Evolutionary conservation across 2,113 vertebrate species (phyloP).

Genomic region (Asarcornis scutulata): DNA sequence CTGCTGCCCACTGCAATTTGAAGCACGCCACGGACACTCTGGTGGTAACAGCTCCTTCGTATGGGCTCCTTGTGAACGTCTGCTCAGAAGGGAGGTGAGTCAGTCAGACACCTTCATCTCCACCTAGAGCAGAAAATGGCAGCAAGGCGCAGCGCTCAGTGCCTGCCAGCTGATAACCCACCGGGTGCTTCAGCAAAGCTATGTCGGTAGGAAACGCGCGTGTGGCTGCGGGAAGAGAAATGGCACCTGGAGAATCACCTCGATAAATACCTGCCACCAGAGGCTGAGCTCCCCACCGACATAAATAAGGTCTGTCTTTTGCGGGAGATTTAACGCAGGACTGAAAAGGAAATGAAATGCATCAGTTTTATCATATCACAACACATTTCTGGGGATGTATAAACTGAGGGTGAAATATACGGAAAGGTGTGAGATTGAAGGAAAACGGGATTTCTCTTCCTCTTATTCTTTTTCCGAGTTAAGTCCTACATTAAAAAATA

Average conservation of each 20-base stretch:
- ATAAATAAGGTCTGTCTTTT: not conserved
- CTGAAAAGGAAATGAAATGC: not conserved
- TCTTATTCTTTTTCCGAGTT: not conserved
- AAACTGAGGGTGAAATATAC: not conserved
- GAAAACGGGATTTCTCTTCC: not conserved
- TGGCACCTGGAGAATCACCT: rapidly evolving
- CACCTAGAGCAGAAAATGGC: rapidly evolving
- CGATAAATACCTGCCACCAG: not conserved
- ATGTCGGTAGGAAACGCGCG: rapidly evolving
- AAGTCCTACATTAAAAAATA: not conserved
- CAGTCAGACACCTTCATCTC: rapidly evolving
- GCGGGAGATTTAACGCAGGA: not conserved
- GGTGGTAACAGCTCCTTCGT: not conserved
- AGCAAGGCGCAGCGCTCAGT: rapidly evolving
- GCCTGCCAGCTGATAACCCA: rapidly evolving
- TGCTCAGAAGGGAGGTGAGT: not conserved
- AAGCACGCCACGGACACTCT: rapidly evolving
- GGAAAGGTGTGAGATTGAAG: not conserved
- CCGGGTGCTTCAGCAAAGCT: rapidly evolving
- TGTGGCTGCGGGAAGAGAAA: not conserved
- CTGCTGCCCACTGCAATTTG: rapidly evolving
- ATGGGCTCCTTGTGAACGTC: not conserved
- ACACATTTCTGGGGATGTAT: not conserved
- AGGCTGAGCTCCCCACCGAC: not conserved
- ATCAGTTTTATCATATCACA: not conserved